A percentile compares a stretch with the other conserved stretches of the same genome.
phyloP scores from a whole-genome alignment of 2,888 invertebrate species.

The Mimas tiliae region DNA sequence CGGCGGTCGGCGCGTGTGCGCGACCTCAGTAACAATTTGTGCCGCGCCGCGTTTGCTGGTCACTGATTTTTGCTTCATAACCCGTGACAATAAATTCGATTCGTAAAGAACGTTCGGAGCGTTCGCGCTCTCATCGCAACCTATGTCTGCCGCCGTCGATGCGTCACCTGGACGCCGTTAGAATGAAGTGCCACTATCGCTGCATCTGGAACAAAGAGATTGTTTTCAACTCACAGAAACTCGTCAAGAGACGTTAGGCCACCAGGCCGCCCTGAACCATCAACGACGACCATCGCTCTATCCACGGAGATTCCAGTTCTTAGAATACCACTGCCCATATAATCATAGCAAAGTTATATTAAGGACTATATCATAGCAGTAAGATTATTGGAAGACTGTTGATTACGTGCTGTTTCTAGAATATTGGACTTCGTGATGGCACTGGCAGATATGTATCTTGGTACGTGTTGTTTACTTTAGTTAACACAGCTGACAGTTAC shows the following conservation, averaged over 20 bases:
- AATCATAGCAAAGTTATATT: slow-evolving; percentile 66
- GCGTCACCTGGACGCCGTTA: slow-evolving; percentile 79
- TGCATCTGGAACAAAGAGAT: slow-evolving; percentile 97
- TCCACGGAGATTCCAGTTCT: slow-evolving; percentile 69
- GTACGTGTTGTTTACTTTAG: slow-evolving; percentile 63
- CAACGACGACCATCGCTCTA: slow-evolving; percentile 75
- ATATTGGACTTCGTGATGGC: slow-evolving; percentile 72
- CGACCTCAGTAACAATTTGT: slow-evolving; percentile 58
- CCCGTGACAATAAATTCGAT: slow-evolving; percentile 82
- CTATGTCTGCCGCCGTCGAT: slow-evolving; percentile 80
- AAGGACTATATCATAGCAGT: slow-evolving; percentile 48
- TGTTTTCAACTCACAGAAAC: slow-evolving; percentile 96
- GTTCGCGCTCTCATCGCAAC: slow-evolving; percentile 76
- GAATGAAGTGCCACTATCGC: slow-evolving; percentile 91
- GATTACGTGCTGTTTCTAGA: slow-evolving; percentile 53
- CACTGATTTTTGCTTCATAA: slow-evolving; percentile 48
- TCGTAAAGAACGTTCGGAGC: slow-evolving; percentile 70
- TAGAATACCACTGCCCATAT: slow-evolving; percentile 75
- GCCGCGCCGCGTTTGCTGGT: slow-evolving; percentile 70
- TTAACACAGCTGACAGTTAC: background rate
- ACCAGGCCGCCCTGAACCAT: slow-evolving; percentile 55
- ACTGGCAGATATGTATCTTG: slow-evolving; percentile 76
- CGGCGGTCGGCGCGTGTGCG: slow-evolving; percentile 52
- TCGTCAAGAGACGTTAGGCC: slow-evolving; percentile 95
- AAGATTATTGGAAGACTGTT: slow-evolving; percentile 64